phyloP scores from a whole-genome alignment of 2,113 vertebrate species.

The Misgurnus anguillicaudatus region DNA sequence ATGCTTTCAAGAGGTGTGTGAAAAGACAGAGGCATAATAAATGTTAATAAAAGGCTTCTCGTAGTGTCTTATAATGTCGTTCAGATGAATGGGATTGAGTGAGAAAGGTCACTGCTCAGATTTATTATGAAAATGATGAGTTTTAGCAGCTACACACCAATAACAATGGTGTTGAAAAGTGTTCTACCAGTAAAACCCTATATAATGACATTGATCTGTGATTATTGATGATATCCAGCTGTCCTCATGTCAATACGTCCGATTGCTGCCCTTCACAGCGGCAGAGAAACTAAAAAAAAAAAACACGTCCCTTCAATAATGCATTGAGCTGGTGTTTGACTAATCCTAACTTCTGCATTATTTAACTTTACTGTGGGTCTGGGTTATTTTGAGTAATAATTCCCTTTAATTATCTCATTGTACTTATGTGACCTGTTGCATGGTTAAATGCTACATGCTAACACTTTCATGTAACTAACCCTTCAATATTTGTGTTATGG shows the following conservation, averaged over 20 bases:
- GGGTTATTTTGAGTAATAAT: not conserved
- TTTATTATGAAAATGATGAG: constrained; percentile 23
- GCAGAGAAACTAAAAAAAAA: not conserved
- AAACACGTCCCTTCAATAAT: constrained; percentile 3
- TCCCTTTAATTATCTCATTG: not conserved
- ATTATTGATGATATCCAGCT: constrained; percentile 22
- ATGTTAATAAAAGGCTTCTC: constrained; percentile 28
- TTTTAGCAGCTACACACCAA: not conserved
- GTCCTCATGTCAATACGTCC: not conserved
- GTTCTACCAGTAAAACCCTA: constrained; percentile 10
- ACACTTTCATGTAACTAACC: too few relatives aligned
- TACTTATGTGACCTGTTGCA: not conserved
- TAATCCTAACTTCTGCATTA: not conserved
- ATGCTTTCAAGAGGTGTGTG: not conserved
- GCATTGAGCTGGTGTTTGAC: not conserved
- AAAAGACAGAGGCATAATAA: not conserved
- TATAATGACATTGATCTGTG: constrained; percentile 10
- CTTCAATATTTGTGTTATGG: too few relatives aligned
- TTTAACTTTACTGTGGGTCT: not conserved
- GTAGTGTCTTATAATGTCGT: too few relatives aligned
- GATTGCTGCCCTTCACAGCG: not conserved
- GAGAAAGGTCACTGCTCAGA: not conserved
- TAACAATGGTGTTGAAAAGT: not conserved
- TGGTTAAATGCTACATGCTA: too few relatives aligned
- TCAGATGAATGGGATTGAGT: not conserved